Evolutionary conservation across 2,888 invertebrate genomes (phyloP), one percentile per base, ranked within the genome.

Genomic region (Lacanobia oleracea): DNA sequence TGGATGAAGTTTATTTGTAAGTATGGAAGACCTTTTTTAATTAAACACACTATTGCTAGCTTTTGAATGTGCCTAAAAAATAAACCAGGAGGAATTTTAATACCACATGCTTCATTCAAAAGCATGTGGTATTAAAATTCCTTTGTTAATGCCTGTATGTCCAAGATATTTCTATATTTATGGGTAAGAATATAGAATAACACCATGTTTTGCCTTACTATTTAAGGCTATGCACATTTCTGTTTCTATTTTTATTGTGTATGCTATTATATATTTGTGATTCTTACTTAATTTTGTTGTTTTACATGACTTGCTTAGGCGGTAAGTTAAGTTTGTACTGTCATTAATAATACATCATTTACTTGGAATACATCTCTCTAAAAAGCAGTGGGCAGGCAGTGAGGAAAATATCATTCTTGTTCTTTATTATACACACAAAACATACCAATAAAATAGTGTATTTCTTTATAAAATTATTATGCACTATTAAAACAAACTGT

Each of bases 1-100:
- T 98, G 85, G 96, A 97, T 85, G 96, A 97, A 85, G 95, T 97
- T 79, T 97, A 97, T 92, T 93, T 97, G 98, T 98, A 96, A 96
- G 97, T 59, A 59, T 59, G 5, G 23, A 18, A 54, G 16, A n/a
- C 18, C 0, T 5, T 57, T 37, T 1, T 16, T 56, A 9, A 53
- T 14, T 14, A 14, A 7, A 14, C 23, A 12, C 1, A 23, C 10
- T 56, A 0, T 37, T 65, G 16, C 40, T 40, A 40, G 18, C 9
- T 45, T 21, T 18, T 33, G 33, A 12, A 65, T n/a, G 43, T 45
- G 18, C 6, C 12, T 48, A 40, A 10, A 14, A 48, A 48, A 48
- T 12, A 45, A 45, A 1, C 45, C 6, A 6, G 45, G 18, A 45
- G 16, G 2, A 45, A 45, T 27, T 27, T 27, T 27, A 27, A 27